Base-by-base conservation (phyloP, 2,888 invertebrate genomes). In the Andrena trimmerana region DNA sequence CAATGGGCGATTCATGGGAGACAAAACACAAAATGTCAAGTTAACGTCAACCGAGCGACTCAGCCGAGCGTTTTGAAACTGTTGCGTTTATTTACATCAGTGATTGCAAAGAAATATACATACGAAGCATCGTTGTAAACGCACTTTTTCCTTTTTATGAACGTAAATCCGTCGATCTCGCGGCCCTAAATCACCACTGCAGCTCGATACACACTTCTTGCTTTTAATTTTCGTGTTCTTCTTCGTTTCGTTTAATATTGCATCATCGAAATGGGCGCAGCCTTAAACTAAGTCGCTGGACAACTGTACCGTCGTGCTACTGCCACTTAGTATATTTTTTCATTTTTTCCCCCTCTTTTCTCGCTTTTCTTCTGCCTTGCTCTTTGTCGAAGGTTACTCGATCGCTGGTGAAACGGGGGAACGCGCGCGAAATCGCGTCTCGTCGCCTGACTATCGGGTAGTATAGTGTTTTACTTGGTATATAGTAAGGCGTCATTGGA, bases 81-180 rank as follows among this genome's bases (percentile, higher is more conserved):
- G 79, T 86, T 83, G 73, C 65, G 70, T 86, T 86, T 86, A 86
- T 86, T 86, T 87, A 85, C 87, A 74, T 76, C 68, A 83, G 80
- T 74, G 85, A 87, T 76, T 77, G 78, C 86, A 87, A 87, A 83
- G 80, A 80, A 80, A 87, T 85, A 85, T 83, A 86, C 85, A 87
- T 78, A 85, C 77, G 87, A 87, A 86, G 86, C 86, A 87, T 87
- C 88, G 85, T 87, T 87, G 86, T 87, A 81, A 87, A 80, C 78
- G 87, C 71, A 84, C 63, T 72, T 54, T 54, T 29, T 29, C 36
- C 29, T 27, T 62, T 27, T 13, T 33, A 31, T 10, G 24, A 36
- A 70, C 65, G 50, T 42, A 36, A n/a, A 27, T 67, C 13, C 0
- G 10, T 5, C 16, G 27, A 10, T 27, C 3, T 0, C 27, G n/a